Evolutionary conservation across 1,140 invertebrate species (phyloP), one percentile per base, ranked within the genome.

Genomic region (Diploscapter pachys): DNA sequence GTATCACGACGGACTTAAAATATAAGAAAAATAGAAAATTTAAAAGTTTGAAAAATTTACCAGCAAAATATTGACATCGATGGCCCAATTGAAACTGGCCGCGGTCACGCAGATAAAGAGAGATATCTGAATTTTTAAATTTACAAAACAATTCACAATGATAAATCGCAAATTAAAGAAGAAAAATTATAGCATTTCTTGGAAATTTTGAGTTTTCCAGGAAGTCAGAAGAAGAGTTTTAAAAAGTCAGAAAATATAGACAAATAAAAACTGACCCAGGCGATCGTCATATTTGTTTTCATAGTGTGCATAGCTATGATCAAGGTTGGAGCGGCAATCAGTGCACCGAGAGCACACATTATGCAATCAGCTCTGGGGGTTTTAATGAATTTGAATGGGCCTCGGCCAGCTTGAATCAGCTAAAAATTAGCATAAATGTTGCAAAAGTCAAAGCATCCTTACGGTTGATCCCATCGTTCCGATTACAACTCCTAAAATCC

Each of bases 41-140:
- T 31, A 31, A 31, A 31, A 31, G 59, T 6, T 13, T 13, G 48
- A 67, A 11, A 3, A 8, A 54, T 70, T 48, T 55, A 97, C 95
- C 91, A 98, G 88, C 80, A 98, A 88, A 77, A 99, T 96, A 88
- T 99, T 96, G 64, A 95, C 93, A 71, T 98, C 94, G 85, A 98
- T 92, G 3, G 95, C 92, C 96, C 96, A 99, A 85, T 95, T 97
- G 73, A 98, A 89, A 88, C 96, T 98, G 77, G 98, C 88, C 77
- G 87, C 81, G 3, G 86, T 86, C 79, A 88, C 87, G 49, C 86
- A 87, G 69, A 89, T 73, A 78, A 89, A 89, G 72, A 90, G 67
- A 5, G 9, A 52, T 68, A 13, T 59, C 57, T 13, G 9, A 59
- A 11, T 59, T 59, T 9, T 9, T 59, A 13, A 11, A 59, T 13